Evolutionary conservation across 2,888 invertebrate species (phyloP).

Genomic region (Diarsia rubi): DNA sequence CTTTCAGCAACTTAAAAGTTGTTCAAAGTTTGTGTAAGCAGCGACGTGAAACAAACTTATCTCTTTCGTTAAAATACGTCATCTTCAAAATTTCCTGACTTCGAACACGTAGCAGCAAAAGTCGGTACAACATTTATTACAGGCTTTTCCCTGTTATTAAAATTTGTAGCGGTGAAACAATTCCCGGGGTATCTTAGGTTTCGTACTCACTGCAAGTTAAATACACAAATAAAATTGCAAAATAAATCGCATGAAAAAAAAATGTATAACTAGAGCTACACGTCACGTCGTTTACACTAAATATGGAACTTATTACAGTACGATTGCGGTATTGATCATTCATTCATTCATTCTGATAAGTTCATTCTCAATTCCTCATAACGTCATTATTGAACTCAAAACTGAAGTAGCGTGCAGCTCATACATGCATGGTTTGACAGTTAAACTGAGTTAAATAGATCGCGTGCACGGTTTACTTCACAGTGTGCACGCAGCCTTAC

Average conservation of each 20-base stretch:
- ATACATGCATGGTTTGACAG: conserved; percentile 16
- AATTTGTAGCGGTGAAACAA: conserved; percentile 32
- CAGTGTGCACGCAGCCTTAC: conserved; percentile 31
- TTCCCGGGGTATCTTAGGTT: conserved; percentile 33
- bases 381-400: not conserved
- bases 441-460: conserved; percentile 1
- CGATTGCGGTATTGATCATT: too few species aligned
- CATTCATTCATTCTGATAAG: too few species aligned
- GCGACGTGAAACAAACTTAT: conserved; percentile 32
- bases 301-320: too few species aligned
- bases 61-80: conserved; percentile 19
- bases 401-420: conserved; percentile 26
- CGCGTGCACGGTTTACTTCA: conserved; percentile 3
- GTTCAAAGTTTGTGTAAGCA: not conserved
- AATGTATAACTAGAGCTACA: not conserved
- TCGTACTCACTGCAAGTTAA: not conserved
- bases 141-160: conserved; percentile 19
- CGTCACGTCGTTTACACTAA: too few species aligned
- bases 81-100: conserved; percentile 34
- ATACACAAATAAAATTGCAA: not conserved
- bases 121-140: conserved; percentile 13
- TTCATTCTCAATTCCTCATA: not conserved
- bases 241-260: not conserved
- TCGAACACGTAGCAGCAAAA: conserved; percentile 15
- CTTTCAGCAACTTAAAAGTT: conserved; percentile 12